phyloP scores from a whole-genome alignment of 1,140 invertebrate genomes.

The Formica exsecta region DNA sequence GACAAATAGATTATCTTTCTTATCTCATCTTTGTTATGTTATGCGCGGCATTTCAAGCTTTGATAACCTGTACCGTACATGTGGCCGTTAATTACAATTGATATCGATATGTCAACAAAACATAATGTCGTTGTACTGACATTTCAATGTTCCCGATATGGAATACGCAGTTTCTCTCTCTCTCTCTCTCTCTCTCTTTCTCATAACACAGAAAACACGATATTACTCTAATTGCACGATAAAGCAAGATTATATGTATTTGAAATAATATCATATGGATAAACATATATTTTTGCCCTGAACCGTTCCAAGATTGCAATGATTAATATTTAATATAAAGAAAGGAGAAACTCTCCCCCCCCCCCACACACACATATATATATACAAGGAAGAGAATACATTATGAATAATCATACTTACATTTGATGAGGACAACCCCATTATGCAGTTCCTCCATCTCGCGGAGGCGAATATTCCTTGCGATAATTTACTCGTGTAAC shows the following conservation, averaged over 20 bases:
- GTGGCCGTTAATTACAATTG: not conserved
- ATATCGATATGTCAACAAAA: too few species aligned
- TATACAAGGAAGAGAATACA: not conserved
- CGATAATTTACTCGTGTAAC: conserved; percentile 44
- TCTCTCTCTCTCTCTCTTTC: not conserved
- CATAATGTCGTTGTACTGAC: too few species aligned
- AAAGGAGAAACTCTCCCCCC: too few species aligned
- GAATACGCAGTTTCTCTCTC: not conserved
- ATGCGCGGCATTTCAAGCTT: not conserved
- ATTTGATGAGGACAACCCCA: conserved; percentile 86
- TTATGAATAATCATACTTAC: conserved; percentile 79
- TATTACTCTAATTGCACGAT: not conserved
- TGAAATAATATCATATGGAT: not conserved
- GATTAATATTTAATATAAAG: not conserved
- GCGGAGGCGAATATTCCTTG: conserved; percentile 66
- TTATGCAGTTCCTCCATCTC: conserved; percentile 85
- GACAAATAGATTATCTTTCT: too few species aligned
- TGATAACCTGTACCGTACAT: not conserved
- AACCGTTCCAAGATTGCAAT: not conserved
- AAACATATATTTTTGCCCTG: not conserved
- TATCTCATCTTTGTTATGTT: too few species aligned
- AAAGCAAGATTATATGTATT: not conserved
- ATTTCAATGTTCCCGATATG: too few species aligned
- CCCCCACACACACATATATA: too few species aligned
- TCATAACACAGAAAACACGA: not conserved